phyloP scores from a whole-genome alignment of 2,888 invertebrate genomes.

The Actias luna region DNA sequence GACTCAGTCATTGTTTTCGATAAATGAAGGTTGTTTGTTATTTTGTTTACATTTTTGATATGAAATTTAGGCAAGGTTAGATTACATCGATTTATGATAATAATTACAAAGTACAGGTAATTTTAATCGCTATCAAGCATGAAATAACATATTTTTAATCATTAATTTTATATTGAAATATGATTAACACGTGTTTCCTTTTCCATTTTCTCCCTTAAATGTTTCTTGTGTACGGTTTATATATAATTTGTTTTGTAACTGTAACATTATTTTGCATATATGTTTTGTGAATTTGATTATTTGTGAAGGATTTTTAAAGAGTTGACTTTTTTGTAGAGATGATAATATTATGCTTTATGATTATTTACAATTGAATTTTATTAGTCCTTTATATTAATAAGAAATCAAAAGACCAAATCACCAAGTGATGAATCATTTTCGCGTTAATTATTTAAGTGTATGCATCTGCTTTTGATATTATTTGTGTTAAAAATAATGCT shows the following conservation, averaged over 20 bases:
- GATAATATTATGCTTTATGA: conserved; percentile 54
- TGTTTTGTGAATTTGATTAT: conserved; percentile 33
- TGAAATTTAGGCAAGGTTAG: conserved; percentile 61
- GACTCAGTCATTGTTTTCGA: conserved; percentile 6
- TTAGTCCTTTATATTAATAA: conserved; percentile 55
- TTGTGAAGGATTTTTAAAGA: conserved; percentile 42
- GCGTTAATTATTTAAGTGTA: conserved; percentile 63
- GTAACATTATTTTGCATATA: conserved; percentile 23
- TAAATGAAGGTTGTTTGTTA: conserved; percentile 49
- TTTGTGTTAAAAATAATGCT: conserved; percentile 75
- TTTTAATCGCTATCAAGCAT: conserved; percentile 58
- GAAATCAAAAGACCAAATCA: conserved; percentile 73
- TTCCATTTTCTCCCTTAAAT: conserved; percentile 44
- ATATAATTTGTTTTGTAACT: conserved; percentile 35
- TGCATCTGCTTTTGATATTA: conserved; percentile 78
- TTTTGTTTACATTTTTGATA: conserved; percentile 70
- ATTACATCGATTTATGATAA: conserved; percentile 77
- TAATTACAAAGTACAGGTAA: conserved; percentile 74
- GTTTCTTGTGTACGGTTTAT: conserved; percentile 32
- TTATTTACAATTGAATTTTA: conserved; percentile 65
- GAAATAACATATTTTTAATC: conserved; percentile 64
- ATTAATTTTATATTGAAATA: conserved; percentile 59
- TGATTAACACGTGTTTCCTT: conserved; percentile 61
- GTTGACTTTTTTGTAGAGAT: conserved; percentile 38
- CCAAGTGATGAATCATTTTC: conserved; percentile 72